Conservation (phyloP, 2,113 vertebrate genomes). For the Charadrius vociferus region DNA sequence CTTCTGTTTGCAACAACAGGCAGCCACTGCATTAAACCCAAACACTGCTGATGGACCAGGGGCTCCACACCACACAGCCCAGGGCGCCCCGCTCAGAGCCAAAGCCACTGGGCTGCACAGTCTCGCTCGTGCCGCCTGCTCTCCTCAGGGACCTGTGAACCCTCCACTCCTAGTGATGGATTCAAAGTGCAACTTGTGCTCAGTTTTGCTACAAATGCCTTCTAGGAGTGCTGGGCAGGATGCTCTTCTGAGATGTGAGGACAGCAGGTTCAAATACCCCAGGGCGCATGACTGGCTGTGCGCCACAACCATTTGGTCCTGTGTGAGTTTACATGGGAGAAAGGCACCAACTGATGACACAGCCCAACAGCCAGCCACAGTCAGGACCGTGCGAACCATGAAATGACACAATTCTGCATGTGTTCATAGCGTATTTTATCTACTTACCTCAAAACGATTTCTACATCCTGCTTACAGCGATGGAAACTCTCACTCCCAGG, state of each 20-base stretch:
- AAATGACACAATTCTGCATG: neutral
- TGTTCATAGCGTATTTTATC: neutral
- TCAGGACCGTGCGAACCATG: neutral
- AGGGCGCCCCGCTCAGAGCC: neutral
- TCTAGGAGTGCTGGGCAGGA: neutral
- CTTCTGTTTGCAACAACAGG: neutral
- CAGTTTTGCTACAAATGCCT: neutral
- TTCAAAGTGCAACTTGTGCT: neutral
- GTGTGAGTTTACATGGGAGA: neutral
- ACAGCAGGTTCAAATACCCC: neutral
- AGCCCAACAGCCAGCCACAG: neutral
- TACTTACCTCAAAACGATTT: neutral
- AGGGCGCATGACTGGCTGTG: neutral
- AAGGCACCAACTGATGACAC: neutral
- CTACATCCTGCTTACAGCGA: neutral
- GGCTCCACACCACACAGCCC: fast-evolving
- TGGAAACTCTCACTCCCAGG: neutral
- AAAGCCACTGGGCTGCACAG: neutral
- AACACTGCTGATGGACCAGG: fast-evolving
- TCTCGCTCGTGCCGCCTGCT: neutral
- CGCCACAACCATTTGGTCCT: neutral
- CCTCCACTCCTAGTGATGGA: neutral
- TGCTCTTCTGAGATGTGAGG: neutral
- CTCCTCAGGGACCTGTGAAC: neutral
- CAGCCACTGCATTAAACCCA: neutral